phyloP scores from a whole-genome alignment of 2,113 vertebrate species.

The Hippopotamus amphibius region DNA sequence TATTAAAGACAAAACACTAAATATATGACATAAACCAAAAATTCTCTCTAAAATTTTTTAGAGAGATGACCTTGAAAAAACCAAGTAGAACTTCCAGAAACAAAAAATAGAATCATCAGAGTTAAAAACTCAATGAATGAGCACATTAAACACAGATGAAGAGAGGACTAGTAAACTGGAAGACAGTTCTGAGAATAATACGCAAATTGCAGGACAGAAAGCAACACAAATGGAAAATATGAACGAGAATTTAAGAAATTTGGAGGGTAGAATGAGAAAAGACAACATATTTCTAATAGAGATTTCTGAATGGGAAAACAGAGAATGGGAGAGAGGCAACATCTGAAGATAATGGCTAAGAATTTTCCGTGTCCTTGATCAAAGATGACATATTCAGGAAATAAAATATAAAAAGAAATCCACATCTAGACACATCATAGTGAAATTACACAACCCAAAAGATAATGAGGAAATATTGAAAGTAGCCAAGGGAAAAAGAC shows the following conservation, averaged over 20 bases:
- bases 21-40: not conserved
- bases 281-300: not conserved
- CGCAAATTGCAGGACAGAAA: not conserved
- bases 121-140: not conserved
- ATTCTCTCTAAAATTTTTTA: not conserved
- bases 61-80: not conserved
- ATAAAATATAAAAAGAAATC: not conserved
- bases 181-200: not conserved
- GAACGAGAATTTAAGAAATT: not conserved
- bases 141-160: not conserved
- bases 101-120: not conserved
- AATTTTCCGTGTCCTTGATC: not conserved
- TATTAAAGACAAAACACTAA: not conserved
- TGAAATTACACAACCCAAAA: not conserved
- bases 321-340: not conserved
- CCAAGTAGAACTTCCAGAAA: not conserved
- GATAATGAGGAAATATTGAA: not conserved
- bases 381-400: constrained; percentile 30
- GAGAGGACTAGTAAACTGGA: not conserved
- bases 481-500: not conserved
- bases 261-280: not conserved
- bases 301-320: constrained; percentile 20
- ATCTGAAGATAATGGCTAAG: constrained; percentile 9
- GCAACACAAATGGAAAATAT: constrained; percentile 18
- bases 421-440: not conserved